Percentiles rank a stretch among this genome's conserved stretches.
Evolutionary conservation across 2,113 vertebrate species (phyloP).

Genomic region (Burhinus oedicnemus): DNA sequence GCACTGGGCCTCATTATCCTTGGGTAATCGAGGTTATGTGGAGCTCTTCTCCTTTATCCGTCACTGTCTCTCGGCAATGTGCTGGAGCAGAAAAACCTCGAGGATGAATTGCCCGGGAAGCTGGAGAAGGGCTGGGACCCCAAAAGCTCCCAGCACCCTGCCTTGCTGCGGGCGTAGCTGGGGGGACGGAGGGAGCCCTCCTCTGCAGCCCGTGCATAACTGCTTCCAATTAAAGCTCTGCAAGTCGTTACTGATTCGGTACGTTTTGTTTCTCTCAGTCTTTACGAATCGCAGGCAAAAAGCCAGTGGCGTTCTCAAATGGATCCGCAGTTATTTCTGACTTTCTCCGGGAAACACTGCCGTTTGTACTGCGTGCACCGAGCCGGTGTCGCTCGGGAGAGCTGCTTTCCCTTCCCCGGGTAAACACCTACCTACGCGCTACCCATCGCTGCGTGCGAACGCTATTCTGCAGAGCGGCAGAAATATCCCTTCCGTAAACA

Average conservation of each 20-base stretch:
- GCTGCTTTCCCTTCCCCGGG: fast-evolving
- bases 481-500: not conserved
- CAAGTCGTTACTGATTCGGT: fast-evolving
- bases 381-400: not conserved
- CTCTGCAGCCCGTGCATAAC: fast-evolving
- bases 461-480: not conserved
- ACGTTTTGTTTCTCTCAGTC: not conserved
- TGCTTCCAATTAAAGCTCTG: not conserved
- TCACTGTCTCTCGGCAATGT: constrained; percentile 7
- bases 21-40: constrained; percentile 65
- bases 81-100: not conserved
- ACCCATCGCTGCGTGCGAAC: fast-evolving
- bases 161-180: no score
- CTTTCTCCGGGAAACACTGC: not conserved
- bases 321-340: not conserved
- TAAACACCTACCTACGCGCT: not conserved
- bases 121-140: not conserved
- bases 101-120: not conserved
- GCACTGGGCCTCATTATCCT: constrained; percentile 45
- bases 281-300: not conserved
- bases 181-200: not conserved
- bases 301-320: fast-evolving
- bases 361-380: fast-evolving
- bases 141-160: fast-evolving
- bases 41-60: constrained; percentile 20